These are phyloP conservation scores for Intellagama lesueurii DNA, from an alignment of 2,797 vertebrate species.

Conservation along the genomic window DNA sequence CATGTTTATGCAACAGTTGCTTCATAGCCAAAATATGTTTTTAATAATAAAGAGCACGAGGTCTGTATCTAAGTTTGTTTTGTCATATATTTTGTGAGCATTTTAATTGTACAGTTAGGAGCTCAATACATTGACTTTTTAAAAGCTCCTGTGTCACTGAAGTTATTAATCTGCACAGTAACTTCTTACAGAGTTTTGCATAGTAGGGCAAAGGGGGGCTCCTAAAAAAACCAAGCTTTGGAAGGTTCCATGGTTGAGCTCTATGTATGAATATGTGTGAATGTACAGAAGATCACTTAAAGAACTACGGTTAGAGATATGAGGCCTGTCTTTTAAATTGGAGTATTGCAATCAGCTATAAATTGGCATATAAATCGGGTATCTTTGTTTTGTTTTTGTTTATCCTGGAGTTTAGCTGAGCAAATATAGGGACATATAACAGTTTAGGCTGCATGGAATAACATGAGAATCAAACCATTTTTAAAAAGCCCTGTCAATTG, in stretches of 20 bases:
- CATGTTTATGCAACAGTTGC: background rate
- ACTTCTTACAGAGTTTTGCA: background rate
- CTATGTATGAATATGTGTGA: background rate
- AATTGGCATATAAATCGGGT: background rate
- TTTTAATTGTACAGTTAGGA: background rate
- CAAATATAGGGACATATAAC: background rate
- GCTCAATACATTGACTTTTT: background rate
- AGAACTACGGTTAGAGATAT: background rate
- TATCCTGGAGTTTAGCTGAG: background rate
- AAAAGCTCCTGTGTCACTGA: background rate
- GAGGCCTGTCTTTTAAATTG: background rate
- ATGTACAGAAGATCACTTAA: background rate
- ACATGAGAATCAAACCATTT: constrained; percentile 11
- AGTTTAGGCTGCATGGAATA: constrained; percentile 17
- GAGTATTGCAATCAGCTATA: background rate
- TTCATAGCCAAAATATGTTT: background rate
- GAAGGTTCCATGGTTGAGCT: background rate
- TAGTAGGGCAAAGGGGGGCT: background rate
- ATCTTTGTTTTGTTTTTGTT: background rate
- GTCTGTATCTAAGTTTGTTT: background rate
- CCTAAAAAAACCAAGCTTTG: background rate
- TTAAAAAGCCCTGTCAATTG: constrained; percentile 15
- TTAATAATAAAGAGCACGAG: background rate
- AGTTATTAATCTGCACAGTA: background rate
- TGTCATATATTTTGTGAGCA: background rate